Evolutionary conservation across 2,888 invertebrate species (phyloP), one percentile per base, ranked within the genome.

Genomic region (Nezara viridula): DNA sequence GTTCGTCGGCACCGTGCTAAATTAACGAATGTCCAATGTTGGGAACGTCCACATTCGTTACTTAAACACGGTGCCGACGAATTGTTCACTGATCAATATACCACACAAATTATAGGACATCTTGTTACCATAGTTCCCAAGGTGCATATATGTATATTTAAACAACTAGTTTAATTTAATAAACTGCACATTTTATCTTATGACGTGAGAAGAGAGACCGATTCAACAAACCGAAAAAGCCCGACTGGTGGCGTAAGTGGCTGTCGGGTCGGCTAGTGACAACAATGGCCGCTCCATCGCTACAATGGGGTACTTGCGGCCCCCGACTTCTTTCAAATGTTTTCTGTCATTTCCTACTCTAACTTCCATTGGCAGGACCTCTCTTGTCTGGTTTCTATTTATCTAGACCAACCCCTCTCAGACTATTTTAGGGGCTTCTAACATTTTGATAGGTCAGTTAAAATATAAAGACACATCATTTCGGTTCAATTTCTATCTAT

Each of bases 281-380:
- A 73, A 73, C 66, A 73, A 73, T 73, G 37, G 66, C 6, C 10
- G 37, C 14, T 6, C 55, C 7, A 5, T 10, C 9, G 16, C 37
- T 21, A 73, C 66, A 73, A 73, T 73, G 16, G 66, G 19, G 32
- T 73, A 37, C 66, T 73, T 73, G 66, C 66, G 19, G 19, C 4
- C 10, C 10, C 14, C 12, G 32, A 14, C 66, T 73, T 73, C 66
- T 73, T 73, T 73, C 32, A 73, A 73, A 73, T 73, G 66, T 73
- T 73, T 73, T 73, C 66, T 73, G 66, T 73, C 66, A 73, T 73
- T 73, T 73, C 66, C 66, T 73, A 37, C 66, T 73, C 19, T 21
- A 73, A 73, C 32, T 73, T 73, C 66, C 37, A 73, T 73, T 21
- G 19, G 16, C 32, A 19, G 66, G 9, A 24, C 66, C 19, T 0